Evolutionary conservation across 2,113 vertebrate genomes (phyloP), one percentile per base, ranked within the genome.

Genomic region (Petaurus breviceps): DNA sequence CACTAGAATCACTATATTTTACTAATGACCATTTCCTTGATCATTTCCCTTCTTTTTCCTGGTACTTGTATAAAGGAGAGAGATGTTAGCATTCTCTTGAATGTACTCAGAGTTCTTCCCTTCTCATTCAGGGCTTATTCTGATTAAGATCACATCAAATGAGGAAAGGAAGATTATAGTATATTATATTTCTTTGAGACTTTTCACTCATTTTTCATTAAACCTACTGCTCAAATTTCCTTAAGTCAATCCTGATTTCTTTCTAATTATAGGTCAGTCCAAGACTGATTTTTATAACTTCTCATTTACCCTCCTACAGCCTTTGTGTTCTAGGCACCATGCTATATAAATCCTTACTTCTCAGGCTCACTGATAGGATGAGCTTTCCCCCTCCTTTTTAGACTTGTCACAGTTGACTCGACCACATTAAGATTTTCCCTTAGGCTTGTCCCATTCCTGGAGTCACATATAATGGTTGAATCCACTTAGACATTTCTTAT

Each of bases 201-300:
- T 68, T 1, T 37, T 55, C 53, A 89, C 43, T 77, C 57, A 53
- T 26, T 92, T 94, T 92, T 94, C 89, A 77, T 95, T 77, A 91
- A 31, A 16, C 47, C 22, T 3, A 23, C 77, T 47, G 25, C 37
- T 53, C 2, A 26, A 94, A 25, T 93, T 93, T 51, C 90, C 7
- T 92, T 46, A 94, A 92, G 50, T 26, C 50, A 90, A 55, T 53
- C 50, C 90, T 16, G 54, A 91, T 55, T 95, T 95, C 94, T 49
- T 90, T 31, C 28, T 28, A 92, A 91, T 90, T 14, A 53, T 90
- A 91, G 37, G 26, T 43, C 90, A 94, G 50, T 96, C 91, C 89
- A 91, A 53, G 91, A n/a, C 31, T 91, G 46, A 55, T 24, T 89
- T n/a, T 94, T 49, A 2, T 2, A 43, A 28, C 9, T 57, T 9